phyloP scores from a whole-genome alignment of 2,113 vertebrate species.

The Dicrurus megarhynchus region DNA sequence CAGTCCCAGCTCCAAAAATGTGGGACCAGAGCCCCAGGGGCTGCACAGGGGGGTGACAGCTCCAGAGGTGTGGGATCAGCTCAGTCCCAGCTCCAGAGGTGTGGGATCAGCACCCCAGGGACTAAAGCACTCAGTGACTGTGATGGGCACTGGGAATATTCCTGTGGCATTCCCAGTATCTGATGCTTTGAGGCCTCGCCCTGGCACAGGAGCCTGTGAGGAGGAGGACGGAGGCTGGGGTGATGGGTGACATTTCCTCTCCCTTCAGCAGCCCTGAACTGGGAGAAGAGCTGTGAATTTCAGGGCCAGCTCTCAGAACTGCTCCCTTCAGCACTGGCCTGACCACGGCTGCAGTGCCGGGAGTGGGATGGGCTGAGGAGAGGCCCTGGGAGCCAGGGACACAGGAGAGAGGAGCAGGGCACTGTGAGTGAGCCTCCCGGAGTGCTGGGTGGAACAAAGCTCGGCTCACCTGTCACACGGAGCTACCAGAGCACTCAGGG shows the following conservation, averaged over 20 bases:
- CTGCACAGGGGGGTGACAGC: background rate
- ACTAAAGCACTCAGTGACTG: too few species aligned
- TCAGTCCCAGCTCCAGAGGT: background rate
- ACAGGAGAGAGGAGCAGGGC: background rate
- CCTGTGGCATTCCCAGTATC: background rate
- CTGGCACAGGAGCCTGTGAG: background rate
- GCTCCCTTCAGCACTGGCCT: background rate
- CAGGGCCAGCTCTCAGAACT: background rate
- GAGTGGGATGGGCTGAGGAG: background rate
- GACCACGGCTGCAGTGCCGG: fast-evolving
- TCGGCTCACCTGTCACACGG: fast-evolving
- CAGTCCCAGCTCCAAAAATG: too few species aligned
- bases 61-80: background rate
- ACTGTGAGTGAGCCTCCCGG: fast-evolving
- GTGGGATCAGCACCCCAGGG: background rate
- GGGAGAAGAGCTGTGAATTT: background rate
- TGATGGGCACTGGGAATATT: background rate
- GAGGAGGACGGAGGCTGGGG: background rate
- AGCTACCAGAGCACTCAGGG: background rate
- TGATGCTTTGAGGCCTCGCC: background rate
- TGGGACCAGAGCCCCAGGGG: background rate
- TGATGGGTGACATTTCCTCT: background rate
- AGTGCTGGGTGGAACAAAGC: fast-evolving
- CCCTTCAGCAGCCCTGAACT: background rate
- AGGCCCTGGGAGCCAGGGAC: fast-evolving